Evolutionary conservation across 2,888 invertebrate genomes (phyloP), one percentile per base, ranked within the genome.

Genomic region (Stenodema calcarata): DNA sequence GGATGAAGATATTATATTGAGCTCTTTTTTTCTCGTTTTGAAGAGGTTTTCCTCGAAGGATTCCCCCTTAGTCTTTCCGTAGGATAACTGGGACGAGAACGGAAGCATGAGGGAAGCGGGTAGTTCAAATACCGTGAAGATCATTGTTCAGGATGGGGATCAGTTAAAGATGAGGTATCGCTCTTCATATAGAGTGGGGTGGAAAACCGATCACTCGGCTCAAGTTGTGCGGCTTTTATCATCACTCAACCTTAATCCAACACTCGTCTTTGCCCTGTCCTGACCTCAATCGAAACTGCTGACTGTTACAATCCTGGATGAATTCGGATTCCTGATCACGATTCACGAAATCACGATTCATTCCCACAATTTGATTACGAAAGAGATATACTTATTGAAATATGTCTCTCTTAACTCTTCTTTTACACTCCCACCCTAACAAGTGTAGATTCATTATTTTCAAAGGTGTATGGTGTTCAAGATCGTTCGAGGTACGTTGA

Each of bases 1-100:
- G 78, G 78, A 78, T 78, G 44, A 78, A 78, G 44, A 44, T 44
- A 78, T 44, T 44, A 44, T 75, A 78, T 44, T 78, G 78, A 78
- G 78, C 78, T 23, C 76, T 54, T 23, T 62, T 62, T 62, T 12
- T 62, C 12, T 23, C 62, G 62, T 62, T 62, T 27, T 27, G 12
- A 62, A 23, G 62, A 62, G 4, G 47, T 47, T 47, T 47, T 62
- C 62, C 23, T 18, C 62, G 23, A 11, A 6, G 9, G 62, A 18
- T 7, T 2, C 18, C 54, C 23, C 35, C 7, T 35, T 7, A 35
- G 35, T 35, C 7, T 7, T 4, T 35, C 35, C 4, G 2, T 35
- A 35, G 35, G 7, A 35, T 35, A 35, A 35, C 35, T 35, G 35
- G 7, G 35, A 35, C 2, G 35, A 35, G 2, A 35, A 35, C 35